Conservation (phyloP, 2,797 vertebrate genomes). For the Lerista edwardsae region DNA sequence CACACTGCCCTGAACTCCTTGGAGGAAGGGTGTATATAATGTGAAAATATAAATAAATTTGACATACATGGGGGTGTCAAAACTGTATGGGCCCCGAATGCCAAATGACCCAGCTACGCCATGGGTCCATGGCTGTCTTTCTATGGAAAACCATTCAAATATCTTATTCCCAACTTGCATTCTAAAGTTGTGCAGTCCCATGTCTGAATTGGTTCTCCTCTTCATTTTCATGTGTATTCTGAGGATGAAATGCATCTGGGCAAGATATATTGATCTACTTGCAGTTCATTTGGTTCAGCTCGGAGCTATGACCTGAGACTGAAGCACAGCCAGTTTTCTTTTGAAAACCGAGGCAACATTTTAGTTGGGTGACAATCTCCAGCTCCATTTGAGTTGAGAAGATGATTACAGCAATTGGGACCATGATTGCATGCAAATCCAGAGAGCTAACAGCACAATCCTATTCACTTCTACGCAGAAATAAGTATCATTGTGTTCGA, state of each 20-base stretch:
- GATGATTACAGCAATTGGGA: not conserved
- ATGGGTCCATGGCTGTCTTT: no score
- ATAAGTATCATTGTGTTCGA: no score
- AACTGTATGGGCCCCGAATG: no score
- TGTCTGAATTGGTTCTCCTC: not conserved
- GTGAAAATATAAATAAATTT: no score
- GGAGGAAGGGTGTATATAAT: no score
- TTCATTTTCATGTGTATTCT: not conserved
- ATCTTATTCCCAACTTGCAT: not conserved
- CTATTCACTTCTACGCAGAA: no score
- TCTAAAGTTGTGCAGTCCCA: not conserved
- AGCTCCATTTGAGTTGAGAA: not conserved
- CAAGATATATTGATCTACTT: not conserved
- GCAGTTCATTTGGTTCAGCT: not conserved
- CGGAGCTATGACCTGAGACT: not conserved
- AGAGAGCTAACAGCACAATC: no score
- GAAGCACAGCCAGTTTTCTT: not conserved
- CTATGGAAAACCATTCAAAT: not conserved
- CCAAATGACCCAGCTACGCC: no score
- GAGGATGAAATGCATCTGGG: not conserved
- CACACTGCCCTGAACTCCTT: no score
- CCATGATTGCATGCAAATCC: not conserved
- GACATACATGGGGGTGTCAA: no score
- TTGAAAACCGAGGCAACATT: not conserved
- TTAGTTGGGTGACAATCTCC: not conserved